Percentiles rank a stretch among this genome's conserved stretches.
Conservation (phyloP, 1,140 invertebrate species). For the Pantala flavescens region DNA sequence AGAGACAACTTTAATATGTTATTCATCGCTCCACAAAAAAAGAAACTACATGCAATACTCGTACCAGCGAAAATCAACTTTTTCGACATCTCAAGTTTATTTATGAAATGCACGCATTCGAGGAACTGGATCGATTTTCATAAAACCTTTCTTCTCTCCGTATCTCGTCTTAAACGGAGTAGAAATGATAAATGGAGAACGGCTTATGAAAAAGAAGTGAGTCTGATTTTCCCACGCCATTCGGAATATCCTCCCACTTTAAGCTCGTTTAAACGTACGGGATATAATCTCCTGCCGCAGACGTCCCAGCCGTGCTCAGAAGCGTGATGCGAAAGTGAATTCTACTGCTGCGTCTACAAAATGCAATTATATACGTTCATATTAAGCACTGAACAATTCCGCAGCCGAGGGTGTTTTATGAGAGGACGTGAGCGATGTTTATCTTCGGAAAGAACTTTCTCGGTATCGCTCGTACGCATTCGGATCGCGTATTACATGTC, state of each 20-base stretch:
- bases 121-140: too few species aligned
- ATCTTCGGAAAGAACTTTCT: background rate
- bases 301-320: background rate
- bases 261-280: background rate
- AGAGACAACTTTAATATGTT: too few species aligned
- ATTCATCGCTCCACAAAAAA: too few species aligned
- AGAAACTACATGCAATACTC: too few species aligned
- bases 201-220: background rate
- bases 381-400: background rate
- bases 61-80: too few species aligned
- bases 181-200: too few species aligned
- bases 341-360: background rate
- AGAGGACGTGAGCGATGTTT: background rate
- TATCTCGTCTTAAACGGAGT: too few species aligned
- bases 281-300: background rate
- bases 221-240: constrained; percentile 3
- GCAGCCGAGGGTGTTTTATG: background rate
- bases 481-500: background rate
- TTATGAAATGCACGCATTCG: too few species aligned
- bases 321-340: background rate
- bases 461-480: background rate
- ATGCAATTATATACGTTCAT: background rate
- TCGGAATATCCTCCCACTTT: background rate
- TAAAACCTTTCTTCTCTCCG: too few species aligned
- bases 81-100: too few species aligned